A percentile compares a stretch with the other conserved stretches of the same genome.
These are phyloP conservation scores for Eucriotettix oculatus DNA, from an alignment of 2,888 invertebrate genomes.

Conservation along the genomic window DNA sequence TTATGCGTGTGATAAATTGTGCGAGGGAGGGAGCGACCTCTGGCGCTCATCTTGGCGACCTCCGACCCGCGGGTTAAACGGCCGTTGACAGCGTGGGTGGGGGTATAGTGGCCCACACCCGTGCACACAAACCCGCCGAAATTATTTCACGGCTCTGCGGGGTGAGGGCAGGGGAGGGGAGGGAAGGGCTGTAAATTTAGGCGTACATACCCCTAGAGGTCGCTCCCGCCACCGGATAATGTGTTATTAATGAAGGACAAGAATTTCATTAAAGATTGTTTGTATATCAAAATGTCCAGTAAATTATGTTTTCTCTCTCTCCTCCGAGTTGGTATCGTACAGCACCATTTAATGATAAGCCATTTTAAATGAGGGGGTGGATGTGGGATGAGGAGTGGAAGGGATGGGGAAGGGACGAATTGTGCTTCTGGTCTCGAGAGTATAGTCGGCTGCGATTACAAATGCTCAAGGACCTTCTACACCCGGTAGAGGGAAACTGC, in stretches of 20 bases:
- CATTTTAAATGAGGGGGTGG: slow-evolving; percentile 9
- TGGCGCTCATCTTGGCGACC: too few species aligned
- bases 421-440: background rate
- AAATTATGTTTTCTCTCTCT: slow-evolving; percentile 29
- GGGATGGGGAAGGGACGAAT: background rate
- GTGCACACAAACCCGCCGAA: background rate
- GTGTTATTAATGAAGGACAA: slow-evolving; percentile 49
- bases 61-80: too few species aligned
- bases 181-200: slow-evolving; percentile 12
- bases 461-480: too few species aligned
- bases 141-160: slow-evolving; percentile 4
- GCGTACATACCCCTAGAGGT: slow-evolving; percentile 6
- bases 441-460: background rate
- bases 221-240: slow-evolving; percentile 24
- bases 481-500: too few species aligned
- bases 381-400: background rate
- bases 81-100: too few species aligned
- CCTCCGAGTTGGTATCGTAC: slow-evolving; percentile 6
- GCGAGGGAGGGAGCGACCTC: too few species aligned
- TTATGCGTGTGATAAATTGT: too few species aligned
- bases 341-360: slow-evolving; percentile 12
- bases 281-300: slow-evolving; percentile 43
- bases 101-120: too few species aligned
- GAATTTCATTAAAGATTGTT: slow-evolving; percentile 48
- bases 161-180: slow-evolving; percentile 6